Evolutionary conservation across 1,140 invertebrate species (phyloP).

Genomic region (Pseudobourletiella spinata): DNA sequence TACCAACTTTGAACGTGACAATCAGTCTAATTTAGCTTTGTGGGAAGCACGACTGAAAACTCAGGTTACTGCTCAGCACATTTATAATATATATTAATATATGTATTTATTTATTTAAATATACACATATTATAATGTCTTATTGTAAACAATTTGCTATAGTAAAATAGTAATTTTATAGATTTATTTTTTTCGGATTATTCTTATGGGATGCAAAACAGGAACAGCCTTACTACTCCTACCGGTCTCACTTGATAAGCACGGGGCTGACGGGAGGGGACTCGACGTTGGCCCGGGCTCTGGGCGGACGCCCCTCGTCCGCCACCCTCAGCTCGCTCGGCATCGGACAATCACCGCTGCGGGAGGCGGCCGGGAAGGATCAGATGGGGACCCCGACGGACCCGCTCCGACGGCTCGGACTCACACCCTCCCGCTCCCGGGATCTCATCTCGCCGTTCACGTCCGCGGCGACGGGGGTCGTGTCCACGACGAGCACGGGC

Average conservation of each 20-base stretch:
- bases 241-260: slow-evolving; percentile 45
- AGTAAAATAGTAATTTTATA: no score
- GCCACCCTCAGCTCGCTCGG: slow-evolving; percentile 43
- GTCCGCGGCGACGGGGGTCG: background rate
- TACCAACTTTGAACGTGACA: slow-evolving; percentile 25
- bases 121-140: no score
- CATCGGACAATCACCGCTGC: slow-evolving; percentile 39
- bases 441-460: slow-evolving; percentile 28
- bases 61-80: slow-evolving; percentile 4
- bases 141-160: no score
- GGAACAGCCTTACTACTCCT: slow-evolving; percentile 45
- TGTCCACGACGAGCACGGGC: slow-evolving; percentile 7
- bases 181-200: no score
- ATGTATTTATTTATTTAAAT: no score
- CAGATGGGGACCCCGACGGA: slow-evolving; percentile 37
- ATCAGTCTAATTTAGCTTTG: slow-evolving; percentile 23
- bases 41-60: slow-evolving; percentile 25
- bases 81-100: no score
- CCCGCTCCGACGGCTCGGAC: slow-evolving; percentile 29
- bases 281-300: slow-evolving; percentile 32
- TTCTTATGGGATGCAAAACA: no score
- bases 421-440: slow-evolving; percentile 34
- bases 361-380: slow-evolving; percentile 37
- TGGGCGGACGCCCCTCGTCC: slow-evolving; percentile 29
- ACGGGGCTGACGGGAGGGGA: slow-evolving; percentile 27